Percentiles rank a stretch among this genome's conserved stretches.
Conservation (phyloP, 2,113 vertebrate genomes). For the Cyanoderma ruficeps region DNA sequence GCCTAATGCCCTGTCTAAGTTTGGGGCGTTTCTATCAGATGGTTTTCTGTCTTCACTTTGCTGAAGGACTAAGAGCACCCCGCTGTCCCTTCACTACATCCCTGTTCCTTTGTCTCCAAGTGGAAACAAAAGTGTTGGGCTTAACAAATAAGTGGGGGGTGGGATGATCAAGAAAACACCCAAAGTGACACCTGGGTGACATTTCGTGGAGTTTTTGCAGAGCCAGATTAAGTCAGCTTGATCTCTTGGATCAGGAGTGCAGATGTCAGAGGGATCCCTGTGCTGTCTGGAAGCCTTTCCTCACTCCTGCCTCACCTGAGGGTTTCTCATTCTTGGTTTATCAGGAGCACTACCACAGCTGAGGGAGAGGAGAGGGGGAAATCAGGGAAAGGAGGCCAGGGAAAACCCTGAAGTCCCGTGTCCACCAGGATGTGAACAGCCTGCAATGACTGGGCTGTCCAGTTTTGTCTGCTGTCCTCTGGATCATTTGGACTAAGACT, state of each 20-base stretch:
- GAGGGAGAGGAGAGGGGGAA: neutral
- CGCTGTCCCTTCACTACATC: neutral
- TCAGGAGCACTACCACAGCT: neutral
- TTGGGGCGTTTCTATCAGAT: constrained; percentile 1
- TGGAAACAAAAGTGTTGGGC: neutral
- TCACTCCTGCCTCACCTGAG: neutral
- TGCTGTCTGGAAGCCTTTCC: neutral
- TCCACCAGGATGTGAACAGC: neutral
- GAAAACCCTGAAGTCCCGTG: neutral
- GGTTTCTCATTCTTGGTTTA: neutral
- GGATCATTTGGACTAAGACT: neutral
- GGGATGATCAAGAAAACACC: neutral
- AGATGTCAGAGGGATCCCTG: neutral
- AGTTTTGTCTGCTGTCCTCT: neutral
- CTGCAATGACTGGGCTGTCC: neutral
- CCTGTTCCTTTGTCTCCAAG: neutral
- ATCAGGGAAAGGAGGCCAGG: neutral
- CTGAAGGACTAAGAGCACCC: neutral
- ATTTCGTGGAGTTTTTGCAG: neutral
- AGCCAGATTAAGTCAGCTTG: neutral
- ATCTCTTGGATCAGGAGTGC: neutral
- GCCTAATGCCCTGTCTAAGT: constrained; percentile 74
- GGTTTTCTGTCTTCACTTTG: constrained; percentile 39
- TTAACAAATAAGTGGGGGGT: neutral
- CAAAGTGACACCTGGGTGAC: neutral